phyloP scores from a whole-genome alignment of 2,797 vertebrate species.

The Rhynchotus rufescens region DNA sequence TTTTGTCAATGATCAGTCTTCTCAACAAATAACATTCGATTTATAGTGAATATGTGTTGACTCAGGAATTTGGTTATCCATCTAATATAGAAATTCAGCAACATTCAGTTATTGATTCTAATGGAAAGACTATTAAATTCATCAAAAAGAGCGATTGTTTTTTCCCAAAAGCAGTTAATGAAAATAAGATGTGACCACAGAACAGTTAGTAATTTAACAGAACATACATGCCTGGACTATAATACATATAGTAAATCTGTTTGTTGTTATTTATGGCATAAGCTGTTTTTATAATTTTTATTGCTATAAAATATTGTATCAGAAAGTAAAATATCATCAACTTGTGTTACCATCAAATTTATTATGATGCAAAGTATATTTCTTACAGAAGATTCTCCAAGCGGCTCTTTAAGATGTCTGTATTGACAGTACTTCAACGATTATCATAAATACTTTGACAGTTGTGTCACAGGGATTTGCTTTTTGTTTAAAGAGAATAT shows the following conservation, averaged over 20 bases:
- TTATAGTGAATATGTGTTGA: background rate
- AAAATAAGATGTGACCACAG: background rate
- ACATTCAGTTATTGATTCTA: background rate
- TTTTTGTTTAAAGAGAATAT: conserved; percentile 50
- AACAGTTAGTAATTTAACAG: background rate
- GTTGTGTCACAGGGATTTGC: conserved; percentile 57
- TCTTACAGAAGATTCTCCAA: conserved; percentile 7
- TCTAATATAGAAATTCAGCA: background rate
- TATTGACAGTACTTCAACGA: conserved; percentile 39
- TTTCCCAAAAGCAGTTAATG: background rate
- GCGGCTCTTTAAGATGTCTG: conserved; percentile 10
- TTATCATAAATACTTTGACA: conserved; percentile 67
- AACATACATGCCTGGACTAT: background rate
- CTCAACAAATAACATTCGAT: fast-evolving
- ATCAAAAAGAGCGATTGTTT: background rate
- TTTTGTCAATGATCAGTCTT: background rate
- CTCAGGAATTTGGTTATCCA: background rate
- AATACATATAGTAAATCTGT: background rate
- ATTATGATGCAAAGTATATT: conserved; percentile 37
- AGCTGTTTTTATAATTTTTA: conserved; percentile 16
- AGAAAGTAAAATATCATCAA: background rate
- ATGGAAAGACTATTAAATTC: background rate
- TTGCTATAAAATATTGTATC: background rate
- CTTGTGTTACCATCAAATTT: background rate
- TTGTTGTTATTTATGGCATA: conserved; percentile 35